Percentiles rank a stretch among this genome's conserved stretches.
Evolutionary conservation across 2,888 invertebrate genomes (phyloP).

Genomic region (Didymodactylos carnosus): DNA sequence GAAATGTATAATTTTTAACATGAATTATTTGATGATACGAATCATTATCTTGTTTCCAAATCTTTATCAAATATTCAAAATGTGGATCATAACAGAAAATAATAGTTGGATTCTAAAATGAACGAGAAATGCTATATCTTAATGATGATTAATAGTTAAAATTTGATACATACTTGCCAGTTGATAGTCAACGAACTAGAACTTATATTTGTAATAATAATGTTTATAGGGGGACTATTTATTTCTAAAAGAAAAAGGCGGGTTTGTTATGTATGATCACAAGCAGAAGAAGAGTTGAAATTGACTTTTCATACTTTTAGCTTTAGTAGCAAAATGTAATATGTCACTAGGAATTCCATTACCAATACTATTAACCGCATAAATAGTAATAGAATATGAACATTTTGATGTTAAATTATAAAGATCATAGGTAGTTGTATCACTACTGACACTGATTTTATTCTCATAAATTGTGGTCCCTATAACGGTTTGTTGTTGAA

Average conservation of each 20-base stretch:
- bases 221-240: background rate
- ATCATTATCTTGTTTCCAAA: background rate
- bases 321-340: background rate
- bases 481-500: background rate
- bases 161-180: background rate
- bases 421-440: background rate
- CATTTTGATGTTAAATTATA: background rate
- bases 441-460: background rate
- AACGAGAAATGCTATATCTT: background rate
- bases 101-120: background rate
- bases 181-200: background rate
- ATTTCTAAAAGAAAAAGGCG: background rate
- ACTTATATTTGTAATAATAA: background rate
- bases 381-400: background rate
- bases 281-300: too few species aligned
- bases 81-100: background rate
- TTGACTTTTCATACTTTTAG: background rate
- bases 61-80: background rate
- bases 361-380: background rate
- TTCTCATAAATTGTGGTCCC: background rate
- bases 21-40: background rate
- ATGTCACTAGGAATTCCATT: background rate
- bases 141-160: background rate
- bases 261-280: too few species aligned
- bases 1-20: too few species aligned